Percentiles rank a stretch among this genome's conserved stretches.
These are phyloP conservation scores for Suricata suricatta DNA, from an alignment of 2,113 vertebrate species.

Conservation along the genomic window DNA sequence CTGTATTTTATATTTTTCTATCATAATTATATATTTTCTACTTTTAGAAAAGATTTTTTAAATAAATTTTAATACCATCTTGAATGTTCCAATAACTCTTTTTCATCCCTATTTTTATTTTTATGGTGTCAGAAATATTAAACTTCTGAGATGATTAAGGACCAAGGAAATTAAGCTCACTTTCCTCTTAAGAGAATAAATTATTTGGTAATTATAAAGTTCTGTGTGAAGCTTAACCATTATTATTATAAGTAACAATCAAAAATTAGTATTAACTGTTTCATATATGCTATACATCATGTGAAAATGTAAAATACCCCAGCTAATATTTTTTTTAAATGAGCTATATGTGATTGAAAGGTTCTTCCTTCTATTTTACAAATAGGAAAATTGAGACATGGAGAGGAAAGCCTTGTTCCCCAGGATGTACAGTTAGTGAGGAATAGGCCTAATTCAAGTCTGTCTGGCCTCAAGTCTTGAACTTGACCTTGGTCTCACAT, in stretches of 20 bases:
- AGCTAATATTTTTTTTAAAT: not conserved
- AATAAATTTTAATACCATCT: not conserved
- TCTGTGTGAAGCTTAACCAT: not conserved
- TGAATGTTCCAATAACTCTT: not conserved
- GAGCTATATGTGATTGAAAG: not conserved
- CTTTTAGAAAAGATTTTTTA: not conserved
- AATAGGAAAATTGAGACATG: not conserved
- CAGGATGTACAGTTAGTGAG: not conserved
- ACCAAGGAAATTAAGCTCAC: not conserved
- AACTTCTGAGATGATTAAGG: not conserved
- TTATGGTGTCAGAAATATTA: not conserved
- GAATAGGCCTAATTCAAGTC: not conserved
- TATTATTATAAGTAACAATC: not conserved
- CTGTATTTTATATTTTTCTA: not conserved
- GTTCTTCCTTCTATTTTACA: not conserved
- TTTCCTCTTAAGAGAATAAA: not conserved
- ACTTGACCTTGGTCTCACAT: not conserved
- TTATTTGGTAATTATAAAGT: not conserved
- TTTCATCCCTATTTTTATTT: not conserved
- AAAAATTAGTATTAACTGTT: not conserved
- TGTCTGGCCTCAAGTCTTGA: not conserved
- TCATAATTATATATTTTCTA: not conserved
- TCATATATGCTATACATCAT: not conserved
- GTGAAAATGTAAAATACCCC: not conserved
- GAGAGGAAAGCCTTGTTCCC: not conserved